Base-by-base conservation (phyloP, 2,888 invertebrate genomes). In the Nemoura dubitans region DNA sequence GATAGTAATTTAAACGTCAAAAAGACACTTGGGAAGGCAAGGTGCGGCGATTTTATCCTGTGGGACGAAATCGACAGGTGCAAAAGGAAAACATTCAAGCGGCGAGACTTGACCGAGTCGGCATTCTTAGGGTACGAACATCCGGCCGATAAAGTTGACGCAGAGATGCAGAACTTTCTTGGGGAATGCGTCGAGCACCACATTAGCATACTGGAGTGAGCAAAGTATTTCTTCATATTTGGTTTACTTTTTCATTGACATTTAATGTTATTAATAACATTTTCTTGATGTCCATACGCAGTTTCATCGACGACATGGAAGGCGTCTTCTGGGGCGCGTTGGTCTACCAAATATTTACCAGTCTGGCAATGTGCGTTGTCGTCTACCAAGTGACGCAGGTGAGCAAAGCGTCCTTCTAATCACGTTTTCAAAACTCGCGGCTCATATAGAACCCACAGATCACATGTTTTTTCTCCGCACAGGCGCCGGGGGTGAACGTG, bases 351-450 rank as follows among this genome's bases (percentile, higher is more conserved):
- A 81, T 30, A 10, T 10, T 81, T 2, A 29, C 81, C 16, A 81
- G 81, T 21, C 81, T 81, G 30, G 81, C 81, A 30, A 81, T 81
- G 3, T 81, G 81, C 16, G 30, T 81, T 14, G 81, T 81, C 10
- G 81, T 81, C 30, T 81, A 81, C 30, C 81, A 81, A 30, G n/a
- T 81, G 6, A 81, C 81, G 6, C 25, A 16, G 81, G 81, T 81
- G 16, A 29, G 81, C 25, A 21, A 59, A 1, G 14, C 21, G 21
- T n/a, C n/a, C n/a, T n/a, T n/a, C n/a, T n/a, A n/a, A n/a, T n/a
- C n/a, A n/a, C n/a, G n/a, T n/a, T n/a, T n/a, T n/a, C n/a, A n/a
- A n/a, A n/a, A n/a, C n/a, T n/a, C n/a, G n/a, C n/a, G n/a, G n/a
- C n/a, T n/a, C n/a, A n/a, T n/a, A 3, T 10, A 10, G n/a, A n/a